These are phyloP conservation scores for Geophilus truncorum DNA, from an alignment of 2,888 invertebrate species.

Conservation along the genomic window DNA sequence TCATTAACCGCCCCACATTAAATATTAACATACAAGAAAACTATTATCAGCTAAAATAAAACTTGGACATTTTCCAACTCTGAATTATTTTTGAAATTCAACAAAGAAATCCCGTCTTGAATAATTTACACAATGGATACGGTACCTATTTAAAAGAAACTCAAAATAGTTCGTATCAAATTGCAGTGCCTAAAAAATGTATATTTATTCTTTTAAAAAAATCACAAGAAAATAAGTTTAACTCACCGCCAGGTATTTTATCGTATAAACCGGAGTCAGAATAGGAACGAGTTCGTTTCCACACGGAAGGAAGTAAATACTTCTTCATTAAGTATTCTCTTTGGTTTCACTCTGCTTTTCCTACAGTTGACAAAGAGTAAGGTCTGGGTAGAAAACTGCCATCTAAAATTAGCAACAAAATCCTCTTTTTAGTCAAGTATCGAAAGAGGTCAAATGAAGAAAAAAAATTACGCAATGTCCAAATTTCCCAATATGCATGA, in stretches of 20 bases:
- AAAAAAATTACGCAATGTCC: neutral
- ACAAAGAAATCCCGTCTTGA: neutral
- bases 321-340: neutral
- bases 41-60: neutral
- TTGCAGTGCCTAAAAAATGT: too few species aligned
- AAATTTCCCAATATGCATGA: neutral
- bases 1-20: neutral
- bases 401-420: conserved; percentile 1
- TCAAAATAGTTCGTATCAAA: neutral
- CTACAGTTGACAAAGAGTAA: neutral
- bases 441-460: neutral
- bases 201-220: neutral
- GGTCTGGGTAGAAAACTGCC: neutral
- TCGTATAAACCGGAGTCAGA: neutral
- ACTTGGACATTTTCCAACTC: neutral
- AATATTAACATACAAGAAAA: neutral
- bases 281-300: neutral
- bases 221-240: too few species aligned
- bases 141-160: neutral
- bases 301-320: neutral
- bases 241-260: neutral
- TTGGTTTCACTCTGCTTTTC: neutral
- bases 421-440: neutral
- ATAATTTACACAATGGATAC: neutral
- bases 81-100: neutral